Base-by-base conservation (phyloP, 1,140 invertebrate genomes). In the Drosophila asahinai region DNA sequence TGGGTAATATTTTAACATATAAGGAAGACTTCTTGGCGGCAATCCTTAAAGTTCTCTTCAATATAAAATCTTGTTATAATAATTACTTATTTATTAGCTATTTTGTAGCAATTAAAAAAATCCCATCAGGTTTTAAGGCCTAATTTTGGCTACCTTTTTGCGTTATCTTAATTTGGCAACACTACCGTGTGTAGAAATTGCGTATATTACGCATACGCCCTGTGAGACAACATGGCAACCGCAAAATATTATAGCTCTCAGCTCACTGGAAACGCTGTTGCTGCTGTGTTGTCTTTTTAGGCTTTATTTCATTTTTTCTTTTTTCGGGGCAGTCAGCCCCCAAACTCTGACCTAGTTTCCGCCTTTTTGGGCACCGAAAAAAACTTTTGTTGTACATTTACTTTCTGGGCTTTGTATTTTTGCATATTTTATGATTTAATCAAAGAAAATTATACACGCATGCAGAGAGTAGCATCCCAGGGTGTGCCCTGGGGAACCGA, bases 341-440 rank as follows among this genome's bases (percentile, higher is more conserved):
- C 68, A 71, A 89, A 90, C 76, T 89, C 57, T 90, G 86, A 90
- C 86, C 86, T 72, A 90, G 82, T 90, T 90, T 90, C 86, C 79
- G 86, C 86, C 72, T 86, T 73, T 90, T 90, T 90, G 70, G 82
- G 86, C 72, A 90, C 67, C 75, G 43, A 59, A 75, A 61, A 86
- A 66, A 81, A 48, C 79, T 81, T 83, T 63, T 74, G 49, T 62
- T 72, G 74, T 49, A 58, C 47, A 62, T 70, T 77, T 67, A 51
- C 52, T 60, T 60, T 66, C 36, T 48, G 59, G 57, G 57, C 51
- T 74, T 67, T 73, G 67, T 77, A 57, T 74, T 84, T 90, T 86
- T 90, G 79, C 81, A 90, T 90, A 90, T 80, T 86, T 90, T 73
- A 90, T 90, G 86, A 90, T 91, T 90, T 91, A 90, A 91, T 90